Conservation (phyloP, 1,140 invertebrate genomes). For the Arctopsyche grandis region DNA sequence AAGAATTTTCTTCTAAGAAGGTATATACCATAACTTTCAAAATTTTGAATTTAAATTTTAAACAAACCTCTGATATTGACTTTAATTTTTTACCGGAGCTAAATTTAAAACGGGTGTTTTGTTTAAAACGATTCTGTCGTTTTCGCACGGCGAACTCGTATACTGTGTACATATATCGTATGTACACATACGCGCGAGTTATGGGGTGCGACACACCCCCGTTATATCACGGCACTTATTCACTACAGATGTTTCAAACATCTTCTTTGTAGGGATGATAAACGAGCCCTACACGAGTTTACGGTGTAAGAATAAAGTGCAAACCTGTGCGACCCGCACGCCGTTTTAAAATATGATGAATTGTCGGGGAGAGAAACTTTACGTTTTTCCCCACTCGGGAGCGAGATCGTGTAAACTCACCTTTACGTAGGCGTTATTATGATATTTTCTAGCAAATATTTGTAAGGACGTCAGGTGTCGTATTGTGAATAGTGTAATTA, state of each 20-base stretch:
- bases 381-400: not conserved
- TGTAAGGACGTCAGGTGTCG: not conserved
- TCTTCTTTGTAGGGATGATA: slow-evolving; percentile 24
- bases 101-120: no score
- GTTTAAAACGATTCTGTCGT: no score
- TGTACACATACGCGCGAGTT: not conserved
- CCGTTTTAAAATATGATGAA: slow-evolving; percentile 30
- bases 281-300: slow-evolving; percentile 24
- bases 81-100: no score
- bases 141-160: no score
- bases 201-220: slow-evolving; percentile 11
- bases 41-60: no score
- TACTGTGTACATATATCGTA: not conserved
- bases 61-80: no score
- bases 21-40: no score
- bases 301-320: slow-evolving; percentile 16
- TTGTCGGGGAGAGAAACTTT: not conserved
- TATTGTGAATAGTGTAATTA: no score
- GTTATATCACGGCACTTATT: slow-evolving; percentile 25
- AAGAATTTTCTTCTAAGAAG: no score
- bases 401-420: slow-evolving; percentile 1
- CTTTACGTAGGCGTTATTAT: not conserved
- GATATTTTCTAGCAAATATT: not conserved
- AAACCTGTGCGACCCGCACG: slow-evolving; percentile 14
- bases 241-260: slow-evolving; percentile 30